Conservation (phyloP, 2,113 vertebrate genomes). For the Nothoprocta perdicaria region DNA sequence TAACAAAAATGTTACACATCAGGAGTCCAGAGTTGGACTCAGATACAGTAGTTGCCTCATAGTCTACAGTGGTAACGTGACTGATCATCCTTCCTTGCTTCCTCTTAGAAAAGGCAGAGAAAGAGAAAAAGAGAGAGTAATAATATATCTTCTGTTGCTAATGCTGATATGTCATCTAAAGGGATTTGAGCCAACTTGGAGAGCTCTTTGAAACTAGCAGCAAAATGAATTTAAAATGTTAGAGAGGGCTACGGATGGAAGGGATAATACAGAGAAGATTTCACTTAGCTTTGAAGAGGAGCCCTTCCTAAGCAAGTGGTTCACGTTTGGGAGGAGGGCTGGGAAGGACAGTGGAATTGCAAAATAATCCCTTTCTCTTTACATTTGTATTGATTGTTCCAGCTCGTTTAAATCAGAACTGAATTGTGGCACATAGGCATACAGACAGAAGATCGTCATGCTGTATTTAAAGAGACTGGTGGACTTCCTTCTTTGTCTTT, state of each 20-base stretch:
- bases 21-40: constrained; percentile 23
- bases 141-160: constrained; percentile 44
- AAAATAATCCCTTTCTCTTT: constrained; percentile 28
- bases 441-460: background rate
- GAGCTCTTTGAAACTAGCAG: constrained; percentile 53
- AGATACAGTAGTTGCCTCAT: constrained; percentile 13
- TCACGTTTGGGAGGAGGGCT: constrained; percentile 3
- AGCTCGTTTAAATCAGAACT: background rate
- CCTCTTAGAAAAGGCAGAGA: background rate
- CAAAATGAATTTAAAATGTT: constrained; percentile 64
- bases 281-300: constrained; percentile 53
- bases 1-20: background rate
- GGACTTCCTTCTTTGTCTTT: background rate
- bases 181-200: constrained; percentile 61
- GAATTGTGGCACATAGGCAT: background rate
- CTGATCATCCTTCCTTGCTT: constrained; percentile 39
- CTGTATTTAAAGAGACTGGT: background rate
- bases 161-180: constrained; percentile 18
- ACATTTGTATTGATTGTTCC: background rate
- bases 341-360: background rate
- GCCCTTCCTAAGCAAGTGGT: constrained; percentile 38
- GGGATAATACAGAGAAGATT: constrained; percentile 32
- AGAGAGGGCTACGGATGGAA: background rate
- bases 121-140: background rate
- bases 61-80: constrained; percentile 30